Percentiles rank a stretch among this genome's conserved stretches.
phyloP scores from a whole-genome alignment of 35 echinoderm and acorn worm genomes.

The Apostichopus parvimensis region DNA sequence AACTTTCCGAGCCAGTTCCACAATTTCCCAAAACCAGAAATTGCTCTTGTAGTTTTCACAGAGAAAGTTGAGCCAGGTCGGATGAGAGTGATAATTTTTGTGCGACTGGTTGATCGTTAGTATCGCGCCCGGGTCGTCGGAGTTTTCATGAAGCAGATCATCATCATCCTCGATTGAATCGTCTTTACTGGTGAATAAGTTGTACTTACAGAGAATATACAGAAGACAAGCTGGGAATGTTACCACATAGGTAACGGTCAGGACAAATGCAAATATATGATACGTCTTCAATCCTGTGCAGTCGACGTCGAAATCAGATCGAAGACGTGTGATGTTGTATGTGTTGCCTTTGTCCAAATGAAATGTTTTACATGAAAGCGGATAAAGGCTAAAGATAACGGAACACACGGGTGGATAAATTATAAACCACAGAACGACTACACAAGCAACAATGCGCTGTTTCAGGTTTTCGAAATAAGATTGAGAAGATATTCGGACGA shows the following conservation, averaged over 20 bases:
- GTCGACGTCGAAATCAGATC: constrained; percentile 52
- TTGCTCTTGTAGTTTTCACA: constrained; percentile 66
- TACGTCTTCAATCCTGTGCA: neutral
- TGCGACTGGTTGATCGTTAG: neutral
- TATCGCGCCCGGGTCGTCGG: neutral
- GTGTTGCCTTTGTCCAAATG: constrained; percentile 23
- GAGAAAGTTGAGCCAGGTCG: constrained; percentile 41
- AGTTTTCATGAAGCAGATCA: neutral
- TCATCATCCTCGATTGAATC: neutral
- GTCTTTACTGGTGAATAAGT: neutral
- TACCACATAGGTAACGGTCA: constrained; percentile 31
- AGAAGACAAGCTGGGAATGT: constrained; percentile 39
- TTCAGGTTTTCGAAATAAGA: neutral
- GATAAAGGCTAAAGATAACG: constrained; percentile 41
- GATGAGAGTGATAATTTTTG: neutral
- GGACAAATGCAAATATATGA: neutral
- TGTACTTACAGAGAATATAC: constrained; percentile 26
- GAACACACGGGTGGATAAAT: constrained; percentile 38
- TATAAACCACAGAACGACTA: constrained; percentile 40
- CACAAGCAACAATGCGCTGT: neutral
- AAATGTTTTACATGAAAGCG: constrained; percentile 36
- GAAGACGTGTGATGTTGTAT: neutral
- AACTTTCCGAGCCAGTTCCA: constrained; percentile 61
- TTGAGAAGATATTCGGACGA: neutral
- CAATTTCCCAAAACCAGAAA: constrained; percentile 70